Base-by-base conservation (phyloP, 2,888 invertebrate genomes). In the Malthinus seriepunctatus region DNA sequence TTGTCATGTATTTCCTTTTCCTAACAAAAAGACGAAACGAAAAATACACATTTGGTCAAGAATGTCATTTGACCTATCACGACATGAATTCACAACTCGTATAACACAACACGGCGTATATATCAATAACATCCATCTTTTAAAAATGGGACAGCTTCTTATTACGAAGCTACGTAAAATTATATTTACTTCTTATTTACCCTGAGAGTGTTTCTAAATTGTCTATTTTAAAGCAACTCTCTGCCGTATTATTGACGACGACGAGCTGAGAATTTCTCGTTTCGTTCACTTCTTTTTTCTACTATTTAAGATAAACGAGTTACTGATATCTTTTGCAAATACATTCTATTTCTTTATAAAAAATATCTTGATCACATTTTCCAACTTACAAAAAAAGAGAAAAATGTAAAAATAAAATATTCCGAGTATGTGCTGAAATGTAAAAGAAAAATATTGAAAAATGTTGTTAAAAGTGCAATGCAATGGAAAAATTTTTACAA, bases 131-230 rank as follows among this genome's bases (percentile, higher is more conserved):
- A 59, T 11, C 59, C 58, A 52, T 48, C 52, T 39, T n/a, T 38
- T 32, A n/a, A 52, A 33, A 53, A 45, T 32, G 52, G 48, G 52
- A 58, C 58, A 52, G 48, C 54, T 54, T 56, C 54, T 48, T 60
- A 51, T 51, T 60, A 53, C 56, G n/a, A 46, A 51, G 49, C 49
- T 42, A 49, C 53, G 61, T 47, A 50, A 61, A 61, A 61, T 61
- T 58, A 61, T 61, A 54, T 61, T 61, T 58, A 53, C 50, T 45
- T 54, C 57, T 61, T 58, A 61, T 61, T 61, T 61, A 54, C 57
- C 46, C 61, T 5, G 32, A 34, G 57, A 58, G 61, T 56, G 52
- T 53, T 56, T 45, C 44, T 48, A 54, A 61, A 58, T 58, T 58
- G 61, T 61, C 57, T 61, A 61, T 58, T 61, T 55, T 51, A 50